Evolutionary conservation across 1,140 invertebrate species (phyloP), one percentile per base, ranked within the genome.

Genomic region (Zaprionus lachaisei): DNA sequence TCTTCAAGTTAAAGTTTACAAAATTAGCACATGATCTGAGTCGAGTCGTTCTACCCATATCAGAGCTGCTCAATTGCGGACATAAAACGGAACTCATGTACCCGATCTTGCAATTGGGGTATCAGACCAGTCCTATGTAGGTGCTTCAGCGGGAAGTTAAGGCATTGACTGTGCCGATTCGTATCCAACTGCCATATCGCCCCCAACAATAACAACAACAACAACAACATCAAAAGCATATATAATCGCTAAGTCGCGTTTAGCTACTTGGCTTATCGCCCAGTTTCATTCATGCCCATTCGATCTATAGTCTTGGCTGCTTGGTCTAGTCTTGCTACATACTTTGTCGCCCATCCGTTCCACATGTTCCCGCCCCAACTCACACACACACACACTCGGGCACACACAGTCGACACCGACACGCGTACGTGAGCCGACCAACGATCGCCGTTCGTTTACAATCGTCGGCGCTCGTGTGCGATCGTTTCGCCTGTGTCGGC

Each of bases 21-120:
- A 73, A 73, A 54, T 38, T 55, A 61, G 65, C 57, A 55, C 65
- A 62, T 20, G 26, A 22, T 12, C 6, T 37, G 15, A 22, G 24
- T 60, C 60, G 60, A 60, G 63, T 49, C 34, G 24, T 9, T 12
- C n/a, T 20, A 41, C 54, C 67, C 60, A 41, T 71, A 75, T 75
- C 72, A 44, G 64, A 70, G 54, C 37, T 24, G 31, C 17, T 41
- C 70, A 66, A 76, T 56, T 65, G 72, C 62, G 66, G 41, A 22
- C 49, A 47, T 47, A 26, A 67, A 90, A 75, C 85, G 85, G 80
- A 91, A 91, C 62, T 82, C 71, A 83, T 86, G 82, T 86, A 63
- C 80, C 60, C 82, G 73, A 91, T 91, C 73, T 71, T 64, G 26
- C 65, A 76, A 67, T 68, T 63, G 84, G 73, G 74, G 78, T 87